Evolutionary conservation across 2,113 vertebrate genomes (phyloP), one percentile per base, ranked within the genome.

Genomic region (Talpa occidentalis): DNA sequence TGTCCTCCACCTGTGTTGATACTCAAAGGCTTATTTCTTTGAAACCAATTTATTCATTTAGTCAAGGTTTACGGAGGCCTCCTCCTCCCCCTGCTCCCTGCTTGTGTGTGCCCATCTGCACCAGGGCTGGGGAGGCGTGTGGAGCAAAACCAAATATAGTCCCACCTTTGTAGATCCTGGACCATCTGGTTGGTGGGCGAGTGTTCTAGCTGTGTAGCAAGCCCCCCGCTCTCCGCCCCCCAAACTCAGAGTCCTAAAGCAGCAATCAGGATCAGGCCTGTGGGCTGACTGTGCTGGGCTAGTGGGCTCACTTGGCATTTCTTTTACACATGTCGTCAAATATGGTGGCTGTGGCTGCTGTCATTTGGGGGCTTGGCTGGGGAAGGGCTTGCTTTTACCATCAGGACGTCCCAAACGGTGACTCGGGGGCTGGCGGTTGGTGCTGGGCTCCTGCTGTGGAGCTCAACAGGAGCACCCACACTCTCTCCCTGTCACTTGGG

Each of bases 321-420:
- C 47, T 79, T 32, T 10, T 11, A 5, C 12, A 1, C 4, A 5
- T 40, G 47, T 35, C 12, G 89, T 4, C 56, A 4, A 2, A 0
- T 10, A 0, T 10, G 60, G 42, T 19, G 15, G 28, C 32, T 21
- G 35, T 19, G n/a, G 32, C 40, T n/a, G 19, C 10, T 40, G 42
- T 28, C 49, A 6, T 64, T 15, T 14, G 76, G 52, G 69, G 35
- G 9, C 56, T 62, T 15, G 16, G 49, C 49, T 21, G 70, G 80
- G 6, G 12, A 56, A 70, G n/a, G n/a, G n/a, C n/a, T n/a, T n/a
- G n/a, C n/a, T n/a, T n/a, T n/a, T n/a, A n/a, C n/a, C n/a, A n/a
- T n/a, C n/a, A n/a, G n/a, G 32, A 28, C 30, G 24, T 77, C 67
- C 30, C 16, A 22, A 40, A 3, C 49, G 79, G 40, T 56, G 54